Evolutionary conservation across 1,140 invertebrate species (phyloP).

Genomic region (Drosophila micromelanica): DNA sequence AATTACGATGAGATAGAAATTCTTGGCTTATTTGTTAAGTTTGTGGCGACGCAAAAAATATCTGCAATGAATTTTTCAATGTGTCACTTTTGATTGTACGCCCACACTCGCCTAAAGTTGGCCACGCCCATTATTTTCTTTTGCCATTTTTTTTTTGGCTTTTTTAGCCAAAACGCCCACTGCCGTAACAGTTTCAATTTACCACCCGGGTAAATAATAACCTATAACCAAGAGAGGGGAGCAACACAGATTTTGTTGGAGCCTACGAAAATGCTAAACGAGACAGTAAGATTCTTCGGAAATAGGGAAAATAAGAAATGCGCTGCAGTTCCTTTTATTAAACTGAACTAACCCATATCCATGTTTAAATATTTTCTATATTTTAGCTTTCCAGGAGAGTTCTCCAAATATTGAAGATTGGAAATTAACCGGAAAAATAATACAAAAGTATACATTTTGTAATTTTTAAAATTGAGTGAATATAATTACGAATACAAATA

Average conservation of each 20-base stretch:
- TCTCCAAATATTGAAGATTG: no score
- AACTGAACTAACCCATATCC: no score
- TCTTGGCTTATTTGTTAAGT: slow-evolving; percentile 19
- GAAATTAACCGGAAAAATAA: no score
- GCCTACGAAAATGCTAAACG: no score
- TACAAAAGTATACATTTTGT: no score
- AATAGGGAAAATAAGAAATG: no score
- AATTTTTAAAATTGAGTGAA: no score
- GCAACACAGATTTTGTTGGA: neutral
- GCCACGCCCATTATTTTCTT: slow-evolving; percentile 15
- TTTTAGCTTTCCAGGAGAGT: no score
- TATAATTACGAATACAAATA: no score
- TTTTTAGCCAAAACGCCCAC: neutral
- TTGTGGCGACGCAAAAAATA: neutral
- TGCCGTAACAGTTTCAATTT: slow-evolving; percentile 15
- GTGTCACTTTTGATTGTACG: slow-evolving; percentile 7
- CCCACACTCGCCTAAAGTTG: neutral
- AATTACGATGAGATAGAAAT: slow-evolving; percentile 47
- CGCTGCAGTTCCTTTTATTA: no score
- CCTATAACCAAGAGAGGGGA: neutral
- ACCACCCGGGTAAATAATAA: slow-evolving; percentile 7
- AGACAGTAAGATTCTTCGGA: no score
- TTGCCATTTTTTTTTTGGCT: neutral
- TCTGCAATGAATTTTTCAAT: slow-evolving; percentile 38
- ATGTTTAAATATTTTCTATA: no score